These are phyloP conservation scores for Brachyalestes nurse DNA, from an alignment of 2,797 vertebrate species.

Conservation along the genomic window DNA sequence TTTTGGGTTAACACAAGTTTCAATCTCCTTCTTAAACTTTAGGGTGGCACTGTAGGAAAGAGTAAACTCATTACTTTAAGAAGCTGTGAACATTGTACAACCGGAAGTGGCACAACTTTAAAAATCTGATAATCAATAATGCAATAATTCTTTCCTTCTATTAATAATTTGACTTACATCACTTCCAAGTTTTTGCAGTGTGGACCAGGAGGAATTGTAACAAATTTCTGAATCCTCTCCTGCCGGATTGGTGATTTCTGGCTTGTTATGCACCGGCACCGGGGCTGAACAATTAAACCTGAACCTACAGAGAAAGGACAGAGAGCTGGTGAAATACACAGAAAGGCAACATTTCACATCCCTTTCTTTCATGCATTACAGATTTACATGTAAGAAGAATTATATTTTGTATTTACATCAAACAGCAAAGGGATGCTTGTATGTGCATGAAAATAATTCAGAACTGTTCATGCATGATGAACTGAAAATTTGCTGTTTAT, in stretches of 20 bases:
- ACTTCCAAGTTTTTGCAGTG: constrained; percentile 62
- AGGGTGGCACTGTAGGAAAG: not conserved
- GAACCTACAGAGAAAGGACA: not conserved
- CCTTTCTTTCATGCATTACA: not conserved
- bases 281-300: fast-evolving
- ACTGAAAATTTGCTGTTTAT: too few species aligned
- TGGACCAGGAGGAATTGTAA: not conserved
- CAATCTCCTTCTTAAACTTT: not conserved
- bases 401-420: not conserved
- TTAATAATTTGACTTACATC: constrained; percentile 63
- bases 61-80: not conserved
- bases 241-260: not conserved
- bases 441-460: not conserved
- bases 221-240: not conserved
- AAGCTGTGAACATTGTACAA: not conserved
- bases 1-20: constrained; percentile 6
- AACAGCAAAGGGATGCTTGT: not conserved
- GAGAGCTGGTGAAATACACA: not conserved
- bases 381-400: not conserved
- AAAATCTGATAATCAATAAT: too few species aligned
- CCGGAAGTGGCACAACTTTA: not conserved
- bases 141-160: too few species aligned
- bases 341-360: not conserved
- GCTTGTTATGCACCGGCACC: constrained; percentile 16
- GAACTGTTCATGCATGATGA: too few species aligned